Conservation (phyloP, 2,113 vertebrate species). For the human (Homo sapiens) region DNA sequence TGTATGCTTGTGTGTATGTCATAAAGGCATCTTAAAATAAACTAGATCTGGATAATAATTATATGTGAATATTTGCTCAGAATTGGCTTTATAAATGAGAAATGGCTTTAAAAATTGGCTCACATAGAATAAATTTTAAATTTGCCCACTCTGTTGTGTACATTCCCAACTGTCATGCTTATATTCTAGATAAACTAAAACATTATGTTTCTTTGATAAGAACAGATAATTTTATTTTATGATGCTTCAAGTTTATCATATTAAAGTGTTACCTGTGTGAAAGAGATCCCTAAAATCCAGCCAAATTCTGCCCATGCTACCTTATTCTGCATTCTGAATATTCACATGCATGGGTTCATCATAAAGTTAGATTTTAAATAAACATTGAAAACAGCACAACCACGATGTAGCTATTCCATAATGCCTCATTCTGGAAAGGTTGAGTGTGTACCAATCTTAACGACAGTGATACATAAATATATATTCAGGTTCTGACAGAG, state of each 20-base stretch:
- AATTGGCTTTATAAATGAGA: conserved; percentile 4
- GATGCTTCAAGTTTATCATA: not conserved
- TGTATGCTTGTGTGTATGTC: not conserved
- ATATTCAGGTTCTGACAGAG: conserved; percentile 44
- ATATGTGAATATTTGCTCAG: conserved; percentile 25
- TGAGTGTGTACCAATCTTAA: not conserved
- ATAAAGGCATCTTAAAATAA: not conserved
- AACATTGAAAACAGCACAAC: conserved; percentile 22
- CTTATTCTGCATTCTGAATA: conserved; percentile 24
- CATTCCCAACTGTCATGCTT: not conserved
- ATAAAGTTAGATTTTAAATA: conserved; percentile 55
- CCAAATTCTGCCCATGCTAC: not conserved
- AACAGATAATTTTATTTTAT: conserved; percentile 32
- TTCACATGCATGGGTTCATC: not conserved
- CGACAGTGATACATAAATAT: not conserved
- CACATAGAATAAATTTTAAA: conserved; percentile 3
- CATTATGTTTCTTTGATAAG: conserved; percentile 14
- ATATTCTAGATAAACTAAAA: conserved; percentile 1
- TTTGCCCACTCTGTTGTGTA: not conserved
- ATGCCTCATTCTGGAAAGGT: conserved; percentile 19
- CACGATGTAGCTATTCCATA: not conserved
- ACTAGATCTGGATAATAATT: not conserved
- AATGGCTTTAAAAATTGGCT: conserved; percentile 29
- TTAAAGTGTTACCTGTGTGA: conserved; percentile 9
- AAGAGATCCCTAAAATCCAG: conserved; percentile 29